Percentiles rank a stretch among this genome's conserved stretches.
Conservation (phyloP, 2,797 vertebrate genomes). For the Periophthalmus magnuspinnatus region DNA sequence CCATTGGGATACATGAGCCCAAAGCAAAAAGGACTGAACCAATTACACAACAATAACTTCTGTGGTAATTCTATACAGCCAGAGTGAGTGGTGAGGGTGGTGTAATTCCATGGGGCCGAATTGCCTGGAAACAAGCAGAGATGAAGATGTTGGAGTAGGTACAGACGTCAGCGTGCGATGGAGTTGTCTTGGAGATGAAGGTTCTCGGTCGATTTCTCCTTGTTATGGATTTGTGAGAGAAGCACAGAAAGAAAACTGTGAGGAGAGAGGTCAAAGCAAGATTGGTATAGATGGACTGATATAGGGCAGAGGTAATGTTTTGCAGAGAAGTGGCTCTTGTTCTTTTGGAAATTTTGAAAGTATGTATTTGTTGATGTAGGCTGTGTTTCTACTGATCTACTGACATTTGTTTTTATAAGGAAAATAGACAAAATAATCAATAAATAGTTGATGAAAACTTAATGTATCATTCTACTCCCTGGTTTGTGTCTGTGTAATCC, state of each 20-base stretch:
- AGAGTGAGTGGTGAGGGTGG: slow-evolving; percentile 8
- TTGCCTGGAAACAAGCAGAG: not conserved
- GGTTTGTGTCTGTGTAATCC: too few relatives aligned
- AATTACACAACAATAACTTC: slow-evolving; percentile 9
- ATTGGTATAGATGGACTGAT: not conserved
- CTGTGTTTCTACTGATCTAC: too few relatives aligned
- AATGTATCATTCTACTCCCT: too few relatives aligned
- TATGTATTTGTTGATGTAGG: not conserved
- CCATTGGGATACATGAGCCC: not conserved
- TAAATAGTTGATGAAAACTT: too few relatives aligned
- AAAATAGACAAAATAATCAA: too few relatives aligned
- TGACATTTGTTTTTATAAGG: too few relatives aligned
- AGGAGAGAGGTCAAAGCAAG: not conserved
- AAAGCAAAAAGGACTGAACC: slow-evolving; percentile 11
- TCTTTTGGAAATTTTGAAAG: not conserved
- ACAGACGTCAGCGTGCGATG: not conserved
- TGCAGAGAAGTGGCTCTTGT: too few relatives aligned
- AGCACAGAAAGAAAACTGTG: not conserved
- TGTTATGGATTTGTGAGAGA: not conserved
- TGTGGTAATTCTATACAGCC: slow-evolving; percentile 19
- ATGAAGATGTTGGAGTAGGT: not conserved
- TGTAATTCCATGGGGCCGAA: slow-evolving; percentile 8
- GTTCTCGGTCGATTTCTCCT: slow-evolving; percentile 1
- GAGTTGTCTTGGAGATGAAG: slow-evolving; percentile 12
- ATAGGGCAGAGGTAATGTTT: too few relatives aligned